These are phyloP conservation scores for Pterostichus niger DNA, from an alignment of 2,888 invertebrate species.

Conservation along the genomic window DNA sequence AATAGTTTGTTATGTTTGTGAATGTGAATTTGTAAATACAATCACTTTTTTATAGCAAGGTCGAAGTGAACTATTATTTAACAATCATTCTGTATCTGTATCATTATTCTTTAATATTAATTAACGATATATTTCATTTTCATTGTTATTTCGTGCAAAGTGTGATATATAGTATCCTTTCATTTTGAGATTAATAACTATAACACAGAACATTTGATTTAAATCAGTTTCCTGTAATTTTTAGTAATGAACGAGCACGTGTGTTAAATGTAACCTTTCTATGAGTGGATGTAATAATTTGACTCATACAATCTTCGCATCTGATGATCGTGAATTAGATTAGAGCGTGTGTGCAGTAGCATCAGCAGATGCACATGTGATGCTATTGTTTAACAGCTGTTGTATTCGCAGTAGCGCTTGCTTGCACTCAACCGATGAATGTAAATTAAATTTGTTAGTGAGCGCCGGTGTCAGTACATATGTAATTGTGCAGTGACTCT, in stretches of 20 bases:
- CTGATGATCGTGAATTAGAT: slow-evolving; percentile 41
- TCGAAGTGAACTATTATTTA: not conserved
- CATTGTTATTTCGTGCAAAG: slow-evolving; percentile 8
- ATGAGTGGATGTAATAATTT: not conserved
- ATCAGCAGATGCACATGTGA: slow-evolving; percentile 50
- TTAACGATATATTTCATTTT: slow-evolving; percentile 1
- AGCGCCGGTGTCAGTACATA: slow-evolving; percentile 14
- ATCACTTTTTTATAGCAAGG: slow-evolving; percentile 1
- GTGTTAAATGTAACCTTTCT: not conserved
- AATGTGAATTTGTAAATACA: slow-evolving; percentile 3
- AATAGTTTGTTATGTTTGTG: not conserved
- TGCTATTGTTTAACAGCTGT: slow-evolving; percentile 13
- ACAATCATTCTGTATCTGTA: not conserved
- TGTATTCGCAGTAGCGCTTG: not conserved
- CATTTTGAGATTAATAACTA: not conserved
- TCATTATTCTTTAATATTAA: not conserved
- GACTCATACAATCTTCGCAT: not conserved
- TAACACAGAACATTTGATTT: not conserved
- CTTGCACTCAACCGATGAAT: not conserved
- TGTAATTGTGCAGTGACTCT: slow-evolving; percentile 14
- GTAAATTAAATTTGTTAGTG: slow-evolving; percentile 45
- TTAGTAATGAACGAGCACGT: not conserved
- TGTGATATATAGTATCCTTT: slow-evolving; percentile 30
- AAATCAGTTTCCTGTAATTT: not conserved
- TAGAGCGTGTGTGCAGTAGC: slow-evolving; percentile 29